Evolutionary conservation across 2,113 vertebrate genomes (phyloP).

Genomic region (Cnemophilus loriae): DNA sequence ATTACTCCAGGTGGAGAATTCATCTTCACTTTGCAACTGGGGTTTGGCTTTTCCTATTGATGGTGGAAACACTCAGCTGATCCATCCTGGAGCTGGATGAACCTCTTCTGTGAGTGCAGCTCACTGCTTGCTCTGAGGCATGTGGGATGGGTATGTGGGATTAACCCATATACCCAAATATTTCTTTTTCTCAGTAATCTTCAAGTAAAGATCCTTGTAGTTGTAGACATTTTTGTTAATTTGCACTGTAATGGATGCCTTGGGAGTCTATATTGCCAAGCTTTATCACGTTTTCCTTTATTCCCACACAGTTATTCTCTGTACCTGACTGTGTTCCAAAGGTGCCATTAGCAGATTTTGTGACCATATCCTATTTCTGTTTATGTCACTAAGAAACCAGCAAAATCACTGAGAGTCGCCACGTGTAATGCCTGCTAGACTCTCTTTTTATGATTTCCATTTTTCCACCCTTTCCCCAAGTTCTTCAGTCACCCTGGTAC

Average conservation of each 20-base stretch:
- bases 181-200: background rate
- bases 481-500: background rate
- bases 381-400: background rate
- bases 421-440: background rate
- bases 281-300: background rate
- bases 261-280: background rate
- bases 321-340: background rate
- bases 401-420: fast-evolving
- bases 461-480: background rate
- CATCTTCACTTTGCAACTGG: background rate
- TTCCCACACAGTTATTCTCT: background rate
- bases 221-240: background rate
- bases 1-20: background rate
- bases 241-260: background rate
- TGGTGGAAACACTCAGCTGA: background rate
- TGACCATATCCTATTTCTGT: background rate
- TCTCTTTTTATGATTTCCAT: background rate
- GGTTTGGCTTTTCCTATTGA: background rate
- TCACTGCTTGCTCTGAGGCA: background rate
- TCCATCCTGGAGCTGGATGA: background rate
- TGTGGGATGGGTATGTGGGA: background rate
- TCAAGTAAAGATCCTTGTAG: background rate
- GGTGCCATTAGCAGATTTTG: background rate
- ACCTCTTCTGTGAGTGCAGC: background rate
- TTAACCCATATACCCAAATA: background rate